Evolutionary conservation across 1,140 invertebrate genomes (phyloP), one percentile per base, ranked within the genome.

Genomic region (Protaetia brevitarsis): DNA sequence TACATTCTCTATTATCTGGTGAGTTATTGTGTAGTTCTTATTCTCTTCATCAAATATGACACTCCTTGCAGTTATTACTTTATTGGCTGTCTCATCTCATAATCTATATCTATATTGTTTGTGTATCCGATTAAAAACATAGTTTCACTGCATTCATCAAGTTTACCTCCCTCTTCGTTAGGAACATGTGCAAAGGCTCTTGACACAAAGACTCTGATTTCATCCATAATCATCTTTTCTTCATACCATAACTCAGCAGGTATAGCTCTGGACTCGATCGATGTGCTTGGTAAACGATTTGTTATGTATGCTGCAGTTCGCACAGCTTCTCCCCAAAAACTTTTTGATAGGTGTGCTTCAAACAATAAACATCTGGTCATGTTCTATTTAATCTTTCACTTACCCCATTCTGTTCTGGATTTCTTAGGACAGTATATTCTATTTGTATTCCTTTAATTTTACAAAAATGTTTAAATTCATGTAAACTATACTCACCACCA

Each of bases 241-340:
- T 29, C 58, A 3, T 66, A 64, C 68, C 71, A 73, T 5, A 66
- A 41, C 65, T 70, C 61, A 23, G 51, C 58, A 34, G 70, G 68
- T 8, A 19, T 59, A 60, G 59, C 64, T 2, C 65, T 27, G 31
- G 45, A 29, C 31, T n/a, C 29, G 19, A 67, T n/a, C 66, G 67
- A 41, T 62, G 62, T 63, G 4, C 69, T 73, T 21, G 69, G 69
- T n/a, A 36, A 45, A 31, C 79, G 65, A 71, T 83, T 83, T 58
- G 72, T 68, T 13, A 82, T 31, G 70, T 82, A 83, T 4, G 70
- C 74, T 4, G 79, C 80, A 34, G 73, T 79, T 58, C 68, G 56
- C 0, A 77, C 68, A 29, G 79, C 78, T 67, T 81, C 79, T n/a
- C 73, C 74, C 79, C 79, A 82, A 69, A 77, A 79, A 3, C 27